Base-by-base conservation (phyloP, 2,113 vertebrate species). In the Ochotona curzoniae region DNA sequence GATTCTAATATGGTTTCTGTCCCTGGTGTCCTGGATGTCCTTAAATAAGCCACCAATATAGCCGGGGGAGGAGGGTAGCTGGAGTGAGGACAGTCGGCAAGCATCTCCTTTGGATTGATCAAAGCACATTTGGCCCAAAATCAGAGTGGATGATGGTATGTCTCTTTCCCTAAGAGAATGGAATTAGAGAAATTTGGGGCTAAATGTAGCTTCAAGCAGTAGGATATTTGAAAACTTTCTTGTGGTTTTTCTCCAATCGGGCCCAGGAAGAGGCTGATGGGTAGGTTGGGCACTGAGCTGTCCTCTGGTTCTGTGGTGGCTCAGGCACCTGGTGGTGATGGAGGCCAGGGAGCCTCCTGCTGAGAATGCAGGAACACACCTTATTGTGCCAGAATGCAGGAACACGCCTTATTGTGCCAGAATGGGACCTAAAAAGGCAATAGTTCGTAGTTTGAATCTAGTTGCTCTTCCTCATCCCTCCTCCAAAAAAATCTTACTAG, bases 1-100 rank as follows among this genome's bases (percentile, higher is more conserved):
- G 73, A 83, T 76, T 49, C 15, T 11, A 51, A 67, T 20, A 0
- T 1, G 5, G 32, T 84, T 80, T 83, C 54, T 20, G 67, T 69
- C 91, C 78, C 63, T 64, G 35, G 76, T 66, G 69, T 51, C 61
- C 14, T 51, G 15, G 67, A 57, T 84, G 78, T 74, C 26, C 67
- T 87, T 94, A 84, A 79, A 82, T 81, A 93, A 85, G 81, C 81
- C n/a, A 12, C 28, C 54, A 69, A 91, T 17, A 18, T 82, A 38
- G 69, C 38, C 38, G 38, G 38, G 38, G 38, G 6, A 44, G 38
- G 38, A n/a, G 38, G 38, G 38, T 44, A 44, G 38, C 49, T 4
- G 47, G 78, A 64, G 54, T 38, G 18, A 63, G 20, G 74, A 6
- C 35, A 32, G 69, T 32, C 81, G 76, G 32, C 61, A 74, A 71